phyloP scores from a whole-genome alignment of 2,113 vertebrate species.

The Microcebus lehilahytsara region DNA sequence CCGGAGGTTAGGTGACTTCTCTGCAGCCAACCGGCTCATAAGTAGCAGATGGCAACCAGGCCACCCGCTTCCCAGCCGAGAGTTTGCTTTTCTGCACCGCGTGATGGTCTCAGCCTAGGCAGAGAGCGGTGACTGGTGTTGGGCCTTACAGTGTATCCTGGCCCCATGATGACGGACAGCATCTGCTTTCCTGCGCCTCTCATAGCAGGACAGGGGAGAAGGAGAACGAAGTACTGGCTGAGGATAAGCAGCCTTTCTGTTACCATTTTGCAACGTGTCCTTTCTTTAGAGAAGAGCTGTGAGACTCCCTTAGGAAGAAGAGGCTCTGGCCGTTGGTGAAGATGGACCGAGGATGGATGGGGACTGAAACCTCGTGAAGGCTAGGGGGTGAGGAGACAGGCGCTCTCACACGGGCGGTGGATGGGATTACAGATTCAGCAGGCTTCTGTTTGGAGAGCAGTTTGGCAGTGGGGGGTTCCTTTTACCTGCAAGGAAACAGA shows the following conservation, averaged over 20 bases:
- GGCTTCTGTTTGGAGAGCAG: neutral
- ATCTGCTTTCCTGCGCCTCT: neutral
- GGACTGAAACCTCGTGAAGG: neutral
- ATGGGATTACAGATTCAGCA: neutral
- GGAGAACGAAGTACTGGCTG: neutral
- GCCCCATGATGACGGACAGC: neutral
- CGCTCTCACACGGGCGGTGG: fast-evolving
- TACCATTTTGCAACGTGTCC: neutral
- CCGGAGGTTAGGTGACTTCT: neutral
- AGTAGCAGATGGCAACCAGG: neutral
- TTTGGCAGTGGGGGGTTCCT: neutral
- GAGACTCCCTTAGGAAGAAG: neutral
- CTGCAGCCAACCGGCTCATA: neutral
- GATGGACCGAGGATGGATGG: neutral
- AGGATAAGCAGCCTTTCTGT: neutral
- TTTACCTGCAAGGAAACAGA: neutral
- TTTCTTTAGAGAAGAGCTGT: neutral
- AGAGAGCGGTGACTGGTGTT: neutral
- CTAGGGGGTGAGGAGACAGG: neutral
- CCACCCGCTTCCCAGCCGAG: neutral
- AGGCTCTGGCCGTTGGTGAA: neutral
- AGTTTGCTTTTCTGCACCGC: neutral
- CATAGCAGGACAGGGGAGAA: neutral
- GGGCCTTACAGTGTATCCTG: neutral
- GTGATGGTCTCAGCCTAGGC: neutral